Percentiles rank a stretch among this genome's conserved stretches.
Conservation (phyloP, 2,113 vertebrate genomes). For the Eulemur macaco region DNA sequence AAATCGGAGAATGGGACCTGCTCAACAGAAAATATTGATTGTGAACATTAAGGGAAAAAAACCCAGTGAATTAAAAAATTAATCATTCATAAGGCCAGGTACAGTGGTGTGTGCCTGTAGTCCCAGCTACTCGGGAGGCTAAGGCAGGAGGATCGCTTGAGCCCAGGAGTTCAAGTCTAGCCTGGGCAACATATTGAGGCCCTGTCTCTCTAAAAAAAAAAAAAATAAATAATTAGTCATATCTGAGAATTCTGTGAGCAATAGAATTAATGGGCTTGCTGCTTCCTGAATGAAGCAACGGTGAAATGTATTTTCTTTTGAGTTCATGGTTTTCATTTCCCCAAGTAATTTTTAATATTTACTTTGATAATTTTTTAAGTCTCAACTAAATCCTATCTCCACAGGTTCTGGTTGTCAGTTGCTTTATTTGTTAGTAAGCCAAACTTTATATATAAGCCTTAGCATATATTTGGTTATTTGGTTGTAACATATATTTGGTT, state of each 20-base stretch:
- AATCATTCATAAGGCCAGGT: not conserved
- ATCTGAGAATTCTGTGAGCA: slow-evolving; percentile 18
- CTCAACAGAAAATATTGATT: slow-evolving; percentile 34
- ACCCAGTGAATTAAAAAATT: slow-evolving; percentile 2
- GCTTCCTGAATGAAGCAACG: slow-evolving; percentile 7
- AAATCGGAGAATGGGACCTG: slow-evolving; percentile 5
- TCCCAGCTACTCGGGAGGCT: too few species aligned
- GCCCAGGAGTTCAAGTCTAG: too few species aligned
- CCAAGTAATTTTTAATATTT: slow-evolving; percentile 58
- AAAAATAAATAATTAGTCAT: not conserved
- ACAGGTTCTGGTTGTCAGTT: slow-evolving; percentile 1
- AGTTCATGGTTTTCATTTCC: slow-evolving; percentile 45
- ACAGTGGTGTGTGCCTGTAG: too few species aligned
- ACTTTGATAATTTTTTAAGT: slow-evolving; percentile 32
- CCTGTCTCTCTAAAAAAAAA: too few species aligned
- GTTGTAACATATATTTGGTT: not conserved
- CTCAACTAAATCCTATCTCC: slow-evolving; percentile 24
- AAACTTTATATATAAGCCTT: not conserved
- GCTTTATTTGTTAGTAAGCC: slow-evolving; percentile 32
- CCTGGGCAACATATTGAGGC: too few species aligned
- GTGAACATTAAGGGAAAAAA: not conserved
- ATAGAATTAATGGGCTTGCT: not conserved
- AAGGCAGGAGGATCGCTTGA: too few species aligned
- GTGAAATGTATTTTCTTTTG: slow-evolving; percentile 44
- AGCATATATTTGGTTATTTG: not conserved